A percentile compares a stretch with the other conserved stretches of the same genome.
Evolutionary conservation across 2,113 vertebrate species (phyloP).

Genomic region (Nothobranchius furzeri): DNA sequence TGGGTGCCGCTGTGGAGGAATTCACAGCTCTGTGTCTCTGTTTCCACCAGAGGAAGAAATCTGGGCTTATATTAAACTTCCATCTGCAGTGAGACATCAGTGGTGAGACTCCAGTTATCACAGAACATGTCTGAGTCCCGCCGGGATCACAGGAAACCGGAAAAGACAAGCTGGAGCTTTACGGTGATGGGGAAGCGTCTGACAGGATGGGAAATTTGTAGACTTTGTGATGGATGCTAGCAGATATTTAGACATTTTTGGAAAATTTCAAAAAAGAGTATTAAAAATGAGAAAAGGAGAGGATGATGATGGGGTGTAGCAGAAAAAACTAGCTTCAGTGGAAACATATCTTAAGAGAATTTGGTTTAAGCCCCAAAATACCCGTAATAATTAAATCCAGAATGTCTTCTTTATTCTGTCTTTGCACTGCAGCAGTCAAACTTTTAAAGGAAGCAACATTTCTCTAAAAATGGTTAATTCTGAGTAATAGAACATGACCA

Average conservation of each 20-base stretch:
- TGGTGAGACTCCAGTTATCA: constrained; percentile 11
- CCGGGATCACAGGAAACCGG: constrained; percentile 9
- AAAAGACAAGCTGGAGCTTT: neutral
- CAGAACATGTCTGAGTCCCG: constrained; percentile 22
- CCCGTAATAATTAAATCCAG: neutral
- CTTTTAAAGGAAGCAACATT: constrained; percentile 17
- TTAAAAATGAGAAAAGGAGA: neutral
- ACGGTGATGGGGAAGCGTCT: neutral
- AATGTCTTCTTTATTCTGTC: neutral
- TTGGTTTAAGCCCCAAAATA: constrained; percentile 4
- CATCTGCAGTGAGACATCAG: constrained; percentile 24
- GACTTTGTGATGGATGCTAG: constrained; percentile 2
- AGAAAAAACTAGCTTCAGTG: constrained; percentile 13
- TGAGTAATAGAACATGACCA: neutral
- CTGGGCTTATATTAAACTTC: constrained; percentile 11
- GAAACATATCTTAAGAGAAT: neutral
- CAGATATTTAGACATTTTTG: neutral
- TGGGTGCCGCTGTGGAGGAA: constrained; percentile 27
- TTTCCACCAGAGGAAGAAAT: neutral
- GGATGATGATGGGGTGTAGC: constrained; percentile 11
- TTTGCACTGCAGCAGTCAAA: neutral
- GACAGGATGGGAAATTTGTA: constrained; percentile 24
- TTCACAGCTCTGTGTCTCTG: constrained; percentile 10
- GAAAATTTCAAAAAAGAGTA: constrained; percentile 1
- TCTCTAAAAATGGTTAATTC: neutral